phyloP scores from a whole-genome alignment of 2,113 vertebrate species.

The Elephas maximus region DNA sequence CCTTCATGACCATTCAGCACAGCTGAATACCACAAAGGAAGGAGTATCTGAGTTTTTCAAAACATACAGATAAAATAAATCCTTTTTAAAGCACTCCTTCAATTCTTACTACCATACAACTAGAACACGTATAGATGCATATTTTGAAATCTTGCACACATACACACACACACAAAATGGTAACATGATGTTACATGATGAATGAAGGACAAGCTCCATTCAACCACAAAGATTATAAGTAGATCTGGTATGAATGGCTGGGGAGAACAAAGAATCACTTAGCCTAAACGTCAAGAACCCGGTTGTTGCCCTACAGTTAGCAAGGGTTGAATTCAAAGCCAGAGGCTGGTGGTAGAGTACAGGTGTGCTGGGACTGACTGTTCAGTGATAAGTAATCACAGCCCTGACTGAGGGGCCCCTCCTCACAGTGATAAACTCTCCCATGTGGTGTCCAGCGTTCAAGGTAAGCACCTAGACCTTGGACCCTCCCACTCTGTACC shows the following conservation, averaged over 20 bases:
- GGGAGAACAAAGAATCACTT: background rate
- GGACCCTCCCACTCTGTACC: background rate
- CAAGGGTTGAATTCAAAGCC: background rate
- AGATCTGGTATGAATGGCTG: background rate
- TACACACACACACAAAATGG: conserved; percentile 68
- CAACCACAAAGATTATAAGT: background rate
- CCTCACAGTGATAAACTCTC: background rate
- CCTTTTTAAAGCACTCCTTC: background rate
- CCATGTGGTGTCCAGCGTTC: background rate
- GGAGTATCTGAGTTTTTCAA: conserved; percentile 80
- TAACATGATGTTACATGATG: conserved; percentile 70
- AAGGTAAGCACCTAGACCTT: background rate
- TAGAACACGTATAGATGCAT: conserved; percentile 72
- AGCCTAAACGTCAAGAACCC: background rate
- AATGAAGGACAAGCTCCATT: conserved; percentile 60
- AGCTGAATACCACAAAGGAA: conserved; percentile 75
- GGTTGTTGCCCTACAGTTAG: background rate
- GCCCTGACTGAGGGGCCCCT: background rate
- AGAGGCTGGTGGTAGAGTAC: background rate
- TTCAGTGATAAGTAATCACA: background rate
- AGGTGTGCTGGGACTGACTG: background rate
- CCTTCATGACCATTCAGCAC: conserved; percentile 80
- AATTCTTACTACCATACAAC: conserved; percentile 79
- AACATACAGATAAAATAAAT: conserved; percentile 75
- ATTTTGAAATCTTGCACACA: conserved; percentile 41